Evolutionary conservation across 2,888 invertebrate species (phyloP).

Genomic region (Chelonus formosanus): DNA sequence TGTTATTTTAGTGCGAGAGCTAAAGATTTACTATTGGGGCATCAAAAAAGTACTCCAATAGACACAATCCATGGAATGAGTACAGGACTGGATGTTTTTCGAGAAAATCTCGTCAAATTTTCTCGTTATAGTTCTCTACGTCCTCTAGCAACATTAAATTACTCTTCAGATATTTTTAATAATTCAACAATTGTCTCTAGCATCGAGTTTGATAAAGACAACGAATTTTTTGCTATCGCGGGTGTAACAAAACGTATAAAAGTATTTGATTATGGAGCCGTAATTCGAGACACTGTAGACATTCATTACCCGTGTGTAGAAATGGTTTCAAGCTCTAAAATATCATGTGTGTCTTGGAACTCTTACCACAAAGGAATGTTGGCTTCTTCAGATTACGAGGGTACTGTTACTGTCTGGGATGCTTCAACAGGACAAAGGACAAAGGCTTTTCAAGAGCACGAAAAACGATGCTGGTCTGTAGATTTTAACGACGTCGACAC

Average conservation of each 20-base stretch:
- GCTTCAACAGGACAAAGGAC: constrained; percentile 79
- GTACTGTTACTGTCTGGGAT: constrained; percentile 93
- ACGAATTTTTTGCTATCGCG: constrained; percentile 94
- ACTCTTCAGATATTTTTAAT: constrained; percentile 88
- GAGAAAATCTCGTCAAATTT: constrained; percentile 86
- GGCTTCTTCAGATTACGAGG: constrained; percentile 94
- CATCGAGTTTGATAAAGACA: constrained; percentile 96
- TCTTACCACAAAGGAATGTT: constrained; percentile 87
- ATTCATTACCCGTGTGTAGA: constrained; percentile 92
- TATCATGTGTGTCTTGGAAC: constrained; percentile 95
- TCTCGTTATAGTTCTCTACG: constrained; percentile 81
- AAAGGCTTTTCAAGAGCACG: constrained; percentile 86
- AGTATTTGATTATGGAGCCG: constrained; percentile 88
- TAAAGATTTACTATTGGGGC: constrained; percentile 75
- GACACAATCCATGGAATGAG: constrained; percentile 46
- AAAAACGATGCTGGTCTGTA: constrained; percentile 95
- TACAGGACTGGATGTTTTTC: constrained; percentile 78
- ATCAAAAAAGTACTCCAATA: constrained; percentile 45
- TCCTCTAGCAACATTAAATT: constrained; percentile 86
- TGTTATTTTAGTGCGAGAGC: constrained; percentile 84
- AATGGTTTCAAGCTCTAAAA: constrained; percentile 91
- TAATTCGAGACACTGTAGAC: constrained; percentile 85
- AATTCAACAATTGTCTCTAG: constrained; percentile 88
- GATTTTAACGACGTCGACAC: constrained; percentile 94
- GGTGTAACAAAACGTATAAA: constrained; percentile 95